phyloP scores from a whole-genome alignment of 1,140 invertebrate genomes.

The Metaphire vulgaris region DNA sequence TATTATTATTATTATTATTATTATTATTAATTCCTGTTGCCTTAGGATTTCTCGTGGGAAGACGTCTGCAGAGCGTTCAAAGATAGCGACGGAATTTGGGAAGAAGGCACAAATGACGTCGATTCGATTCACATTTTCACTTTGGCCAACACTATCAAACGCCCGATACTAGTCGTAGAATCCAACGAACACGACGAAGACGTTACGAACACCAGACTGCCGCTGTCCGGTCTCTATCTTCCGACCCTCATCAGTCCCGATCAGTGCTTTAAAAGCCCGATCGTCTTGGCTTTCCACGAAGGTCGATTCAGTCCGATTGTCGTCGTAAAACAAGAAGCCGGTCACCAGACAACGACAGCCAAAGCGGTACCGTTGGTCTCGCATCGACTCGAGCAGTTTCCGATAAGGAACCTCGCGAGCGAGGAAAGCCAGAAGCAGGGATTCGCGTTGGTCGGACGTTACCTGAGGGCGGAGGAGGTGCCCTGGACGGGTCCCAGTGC shows the following conservation, averaged over 20 bases:
- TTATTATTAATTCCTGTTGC: not conserved
- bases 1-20: not conserved
- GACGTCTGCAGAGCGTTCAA: not conserved
- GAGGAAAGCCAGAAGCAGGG: not conserved
- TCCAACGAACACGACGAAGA: not conserved
- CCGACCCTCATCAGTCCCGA: not conserved
- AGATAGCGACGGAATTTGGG: not conserved
- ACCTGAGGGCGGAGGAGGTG: not conserved
- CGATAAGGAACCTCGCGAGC: not conserved
- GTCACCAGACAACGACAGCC: not conserved
- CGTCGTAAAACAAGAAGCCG: not conserved
- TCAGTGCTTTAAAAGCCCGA: not conserved
- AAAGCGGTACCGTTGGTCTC: not conserved
- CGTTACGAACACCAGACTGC: not conserved
- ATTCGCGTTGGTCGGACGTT: not conserved
- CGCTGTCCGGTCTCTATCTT: not conserved
- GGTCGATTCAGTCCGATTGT: not conserved
- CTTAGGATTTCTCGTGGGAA: not conserved
- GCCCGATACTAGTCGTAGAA: not conserved
- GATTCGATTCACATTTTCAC: not conserved
- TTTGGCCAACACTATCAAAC: not conserved
- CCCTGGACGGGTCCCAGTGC: not conserved
- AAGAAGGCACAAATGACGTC: not conserved
- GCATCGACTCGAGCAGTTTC: not conserved
- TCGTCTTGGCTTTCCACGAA: not conserved